These are phyloP conservation scores for Canis aureus DNA, from an alignment of 2,113 vertebrate species.

Conservation along the genomic window DNA sequence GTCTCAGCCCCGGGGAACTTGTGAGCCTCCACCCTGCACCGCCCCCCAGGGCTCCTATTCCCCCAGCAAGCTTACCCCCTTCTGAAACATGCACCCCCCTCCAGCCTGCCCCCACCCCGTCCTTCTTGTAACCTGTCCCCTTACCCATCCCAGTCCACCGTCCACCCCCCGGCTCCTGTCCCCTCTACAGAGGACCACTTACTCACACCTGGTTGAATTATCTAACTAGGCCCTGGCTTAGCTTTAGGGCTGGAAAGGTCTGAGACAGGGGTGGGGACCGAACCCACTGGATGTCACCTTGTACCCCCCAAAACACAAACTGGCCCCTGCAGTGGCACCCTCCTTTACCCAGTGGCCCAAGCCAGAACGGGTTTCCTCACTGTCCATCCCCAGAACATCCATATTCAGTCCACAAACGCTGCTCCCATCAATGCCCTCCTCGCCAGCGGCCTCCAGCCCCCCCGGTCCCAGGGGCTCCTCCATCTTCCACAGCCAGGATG, in stretches of 20 bases:
- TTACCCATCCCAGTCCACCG: accelerated
- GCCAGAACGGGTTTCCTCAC: neutral
- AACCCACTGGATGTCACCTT: neutral
- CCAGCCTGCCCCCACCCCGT: too few species aligned
- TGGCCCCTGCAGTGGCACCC: neutral
- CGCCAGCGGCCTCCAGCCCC: neutral
- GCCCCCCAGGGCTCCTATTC: neutral
- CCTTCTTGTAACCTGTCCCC: too few species aligned
- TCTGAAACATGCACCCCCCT: neutral
- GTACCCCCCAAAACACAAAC: neutral
- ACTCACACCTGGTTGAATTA: neutral
- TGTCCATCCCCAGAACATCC: neutral
- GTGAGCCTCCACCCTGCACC: neutral
- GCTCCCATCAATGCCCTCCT: neutral
- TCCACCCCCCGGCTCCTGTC: accelerated
- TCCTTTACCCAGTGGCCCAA: neutral
- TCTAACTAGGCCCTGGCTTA: neutral
- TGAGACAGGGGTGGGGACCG: neutral
- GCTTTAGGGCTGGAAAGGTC: neutral
- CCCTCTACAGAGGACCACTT: neutral
- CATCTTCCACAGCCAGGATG: neutral
- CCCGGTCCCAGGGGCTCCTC: neutral
- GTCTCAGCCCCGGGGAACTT: neutral
- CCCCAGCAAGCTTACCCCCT: neutral
- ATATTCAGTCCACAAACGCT: slow-evolving; percentile 20